Evolutionary conservation across 1,140 invertebrate species (phyloP), one percentile per base, ranked within the genome.

Genomic region (Bombus turneri): DNA sequence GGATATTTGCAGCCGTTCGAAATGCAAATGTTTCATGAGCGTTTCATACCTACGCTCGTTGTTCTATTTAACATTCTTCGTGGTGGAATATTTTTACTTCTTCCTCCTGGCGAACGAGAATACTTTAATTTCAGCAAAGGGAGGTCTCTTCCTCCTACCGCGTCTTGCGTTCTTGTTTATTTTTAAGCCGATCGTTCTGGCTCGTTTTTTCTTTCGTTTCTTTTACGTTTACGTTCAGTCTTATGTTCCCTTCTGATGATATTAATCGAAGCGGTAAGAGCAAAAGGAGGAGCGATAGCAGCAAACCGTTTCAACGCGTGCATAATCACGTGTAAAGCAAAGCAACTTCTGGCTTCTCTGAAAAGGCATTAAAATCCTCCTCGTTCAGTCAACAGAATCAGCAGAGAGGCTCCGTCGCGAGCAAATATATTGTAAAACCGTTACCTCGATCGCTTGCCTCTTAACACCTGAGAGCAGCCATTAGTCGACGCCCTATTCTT

Each of bases 71-170:
- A 75, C 43, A 59, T 34, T 34, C n/a, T 22, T 28, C 74, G 68
- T 22, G 15, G 39, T 9, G 59, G 39, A 6, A 37, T 34, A 31
- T 66, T 66, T 31, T 28, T 15, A 22, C 15, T 28, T 80, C 41
- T 62, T 75, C 15, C 37, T 28, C 2, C n/a, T 9, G 39, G 43
- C 47, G 0, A 82, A 75, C 81, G 71, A 39, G 71, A 82, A 41
- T 71, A 57, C 41, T 82, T 82, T 75, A 74, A 82, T 82, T 82
- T 75, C 81, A 73, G 59, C 81, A 10, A 47, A 75, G 41, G 66
- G 57, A 47, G 28, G 8, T 34, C 43, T 15, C 18, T 2, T 8
- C 22, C 31, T 41, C 25, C 3, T 66, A 6, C 41, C 18, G 3
- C 4, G 0, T 12, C 9, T 69, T 69, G 2, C 12, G 15, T 28